phyloP scores from a whole-genome alignment of 2,797 vertebrate species.

The Helicolenus hilgendorfi region DNA sequence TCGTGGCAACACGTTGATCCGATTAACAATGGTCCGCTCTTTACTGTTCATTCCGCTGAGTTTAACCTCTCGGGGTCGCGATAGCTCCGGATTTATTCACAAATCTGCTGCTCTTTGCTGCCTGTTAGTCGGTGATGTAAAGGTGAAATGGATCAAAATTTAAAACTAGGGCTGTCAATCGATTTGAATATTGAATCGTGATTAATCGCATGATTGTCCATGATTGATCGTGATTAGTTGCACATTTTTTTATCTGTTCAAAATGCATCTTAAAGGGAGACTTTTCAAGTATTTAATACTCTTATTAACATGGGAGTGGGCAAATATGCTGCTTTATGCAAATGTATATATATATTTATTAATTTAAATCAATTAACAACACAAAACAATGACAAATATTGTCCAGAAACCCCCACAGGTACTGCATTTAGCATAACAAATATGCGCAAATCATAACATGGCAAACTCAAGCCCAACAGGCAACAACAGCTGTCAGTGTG shows the following conservation, averaged over 20 bases:
- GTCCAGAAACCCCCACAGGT: too few relatives aligned
- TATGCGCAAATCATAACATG: too few relatives aligned
- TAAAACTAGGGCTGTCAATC: background rate
- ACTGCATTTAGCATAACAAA: too few relatives aligned
- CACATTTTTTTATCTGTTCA: too few relatives aligned
- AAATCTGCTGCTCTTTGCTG: background rate
- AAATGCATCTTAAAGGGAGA: background rate
- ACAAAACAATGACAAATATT: too few relatives aligned
- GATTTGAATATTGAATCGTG: background rate
- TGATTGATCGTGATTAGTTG: background rate
- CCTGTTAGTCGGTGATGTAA: background rate
- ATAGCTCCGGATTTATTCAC: constrained; percentile 7
- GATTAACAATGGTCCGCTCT: constrained; percentile 55
- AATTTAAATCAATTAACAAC: too few relatives aligned
- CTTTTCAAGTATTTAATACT: too few relatives aligned
- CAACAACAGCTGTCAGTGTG: too few relatives aligned
- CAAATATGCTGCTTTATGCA: too few relatives aligned
- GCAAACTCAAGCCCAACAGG: accelerated
- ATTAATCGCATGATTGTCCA: background rate
- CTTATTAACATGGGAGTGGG: too few relatives aligned
- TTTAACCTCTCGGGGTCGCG: constrained; percentile 15
- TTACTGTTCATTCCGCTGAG: constrained; percentile 5
- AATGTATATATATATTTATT: too few relatives aligned
- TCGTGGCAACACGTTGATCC: constrained; percentile 69
- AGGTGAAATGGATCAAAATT: constrained; percentile 1